Evolutionary conservation across 2,888 invertebrate species (phyloP).

Genomic region (Drosophila gaucha): DNA sequence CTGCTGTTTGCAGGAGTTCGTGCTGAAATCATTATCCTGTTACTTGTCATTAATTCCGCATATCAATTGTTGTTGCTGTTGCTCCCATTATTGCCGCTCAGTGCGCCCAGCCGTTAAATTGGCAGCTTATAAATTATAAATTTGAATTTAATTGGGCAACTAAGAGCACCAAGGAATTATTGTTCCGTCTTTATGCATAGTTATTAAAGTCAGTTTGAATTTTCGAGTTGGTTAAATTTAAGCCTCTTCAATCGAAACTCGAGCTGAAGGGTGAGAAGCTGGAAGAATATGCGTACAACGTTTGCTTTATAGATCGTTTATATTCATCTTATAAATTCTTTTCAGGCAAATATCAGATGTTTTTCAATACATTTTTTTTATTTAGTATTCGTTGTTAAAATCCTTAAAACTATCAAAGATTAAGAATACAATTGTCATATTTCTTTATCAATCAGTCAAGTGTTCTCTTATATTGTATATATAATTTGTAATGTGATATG

Average conservation of each 20-base stretch:
- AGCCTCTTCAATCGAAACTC: not conserved
- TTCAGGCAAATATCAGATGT: too few relatives aligned
- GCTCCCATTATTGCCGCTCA: constrained; percentile 38
- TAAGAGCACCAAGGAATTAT: constrained; percentile 39
- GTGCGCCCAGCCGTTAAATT: constrained; percentile 69
- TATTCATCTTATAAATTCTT: not conserved
- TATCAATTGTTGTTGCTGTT: constrained; percentile 53
- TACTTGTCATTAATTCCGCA: constrained; percentile 75
- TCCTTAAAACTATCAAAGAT: too few relatives aligned
- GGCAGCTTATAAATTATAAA: constrained; percentile 76
- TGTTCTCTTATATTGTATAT: too few relatives aligned
- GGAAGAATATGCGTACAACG: not conserved
- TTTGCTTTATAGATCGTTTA: not conserved
- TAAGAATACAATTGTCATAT: too few relatives aligned
- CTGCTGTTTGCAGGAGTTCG: constrained; percentile 49
- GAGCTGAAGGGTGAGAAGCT: too few relatives aligned
- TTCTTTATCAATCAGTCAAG: too few relatives aligned
- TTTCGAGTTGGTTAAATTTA: not conserved
- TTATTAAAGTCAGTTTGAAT: constrained; percentile 18
- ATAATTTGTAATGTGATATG: too few relatives aligned
- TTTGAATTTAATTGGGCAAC: constrained; percentile 70
- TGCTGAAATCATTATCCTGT: constrained; percentile 78
- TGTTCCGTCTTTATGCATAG: constrained; percentile 8
- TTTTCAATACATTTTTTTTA: too few relatives aligned
- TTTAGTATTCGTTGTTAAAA: too few relatives aligned